Evolutionary conservation across 2,888 invertebrate species (phyloP).

Genomic region (Tachina fera): DNA sequence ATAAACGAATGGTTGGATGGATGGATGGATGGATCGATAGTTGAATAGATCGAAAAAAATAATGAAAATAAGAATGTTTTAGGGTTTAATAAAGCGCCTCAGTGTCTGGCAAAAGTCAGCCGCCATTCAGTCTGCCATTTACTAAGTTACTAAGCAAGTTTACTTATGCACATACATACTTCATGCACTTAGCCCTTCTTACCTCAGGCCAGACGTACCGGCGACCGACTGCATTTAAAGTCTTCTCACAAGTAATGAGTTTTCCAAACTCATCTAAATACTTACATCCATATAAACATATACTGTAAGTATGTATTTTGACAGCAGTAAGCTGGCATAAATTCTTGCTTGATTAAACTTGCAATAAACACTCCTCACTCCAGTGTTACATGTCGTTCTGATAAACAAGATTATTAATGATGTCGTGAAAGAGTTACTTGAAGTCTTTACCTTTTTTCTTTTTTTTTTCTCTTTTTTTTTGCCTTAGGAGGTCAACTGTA

Average conservation of each 20-base stretch:
- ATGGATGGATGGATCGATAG: neutral
- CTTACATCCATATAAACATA: neutral
- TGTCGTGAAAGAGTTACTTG: conserved; percentile 45
- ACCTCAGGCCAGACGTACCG: conserved; percentile 44
- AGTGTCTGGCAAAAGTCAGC: conserved; percentile 52
- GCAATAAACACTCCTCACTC: neutral
- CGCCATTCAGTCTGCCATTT: conserved; percentile 31
- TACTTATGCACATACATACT: neutral
- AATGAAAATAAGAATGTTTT: conserved; percentile 27
- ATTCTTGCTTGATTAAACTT: conserved; percentile 60
- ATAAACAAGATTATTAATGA: conserved; percentile 64
- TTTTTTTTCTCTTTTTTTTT: conserved; percentile 1
- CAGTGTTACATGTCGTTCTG: conserved; percentile 21
- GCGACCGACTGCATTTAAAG: conserved; percentile 37
- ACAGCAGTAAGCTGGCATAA: conserved; percentile 46
- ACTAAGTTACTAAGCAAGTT: conserved; percentile 43
- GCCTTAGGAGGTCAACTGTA: conserved; percentile 57
- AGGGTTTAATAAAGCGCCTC: conserved; percentile 59
- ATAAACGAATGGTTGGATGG: conserved; percentile 23
- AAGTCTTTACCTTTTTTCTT: neutral
- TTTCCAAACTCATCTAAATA: conserved; percentile 8
- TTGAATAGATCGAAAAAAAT: neutral
- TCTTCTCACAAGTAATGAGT: conserved; percentile 43
- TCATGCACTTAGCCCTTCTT: conserved; percentile 12
- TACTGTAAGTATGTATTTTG: conserved; percentile 33